phyloP scores from a whole-genome alignment of 2,113 vertebrate species.

The Archocentrus centrarchus region DNA sequence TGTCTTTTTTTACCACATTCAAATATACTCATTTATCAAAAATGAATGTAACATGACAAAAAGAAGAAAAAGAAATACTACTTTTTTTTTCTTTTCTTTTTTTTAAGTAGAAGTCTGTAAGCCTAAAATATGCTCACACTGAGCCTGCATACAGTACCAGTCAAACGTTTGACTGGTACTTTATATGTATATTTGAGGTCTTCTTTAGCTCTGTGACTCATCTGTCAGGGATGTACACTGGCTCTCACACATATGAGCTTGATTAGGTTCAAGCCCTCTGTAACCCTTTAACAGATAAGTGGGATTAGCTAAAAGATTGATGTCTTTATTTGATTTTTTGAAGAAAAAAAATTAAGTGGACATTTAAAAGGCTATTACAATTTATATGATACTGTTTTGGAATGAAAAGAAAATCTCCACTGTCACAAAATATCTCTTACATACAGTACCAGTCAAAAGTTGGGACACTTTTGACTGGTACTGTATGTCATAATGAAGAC shows the following conservation, averaged over 20 bases:
- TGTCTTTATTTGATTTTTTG: not conserved
- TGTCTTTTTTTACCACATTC: not conserved
- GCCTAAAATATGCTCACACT: not conserved
- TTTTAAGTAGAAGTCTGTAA: not conserved
- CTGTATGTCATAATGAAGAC: not conserved
- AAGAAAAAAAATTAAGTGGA: not conserved
- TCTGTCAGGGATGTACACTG: not conserved
- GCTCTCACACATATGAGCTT: not conserved
- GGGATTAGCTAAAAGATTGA: slow-evolving; percentile 1
- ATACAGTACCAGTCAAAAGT: too few species aligned
- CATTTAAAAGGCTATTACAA: not conserved
- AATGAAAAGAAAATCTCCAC: slow-evolving; percentile 10
- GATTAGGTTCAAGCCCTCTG: not conserved
- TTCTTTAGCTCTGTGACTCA: not conserved
- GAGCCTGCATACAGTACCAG: not conserved
- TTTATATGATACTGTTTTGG: not conserved
- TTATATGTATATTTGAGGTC: too few species aligned
- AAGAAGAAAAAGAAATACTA: not conserved
- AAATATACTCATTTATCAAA: not conserved
- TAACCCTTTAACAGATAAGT: not conserved
- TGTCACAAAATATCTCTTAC: not conserved
- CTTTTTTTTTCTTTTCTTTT: not conserved
- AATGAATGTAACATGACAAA: not conserved
- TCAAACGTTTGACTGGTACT: too few species aligned
- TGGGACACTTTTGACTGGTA: too few species aligned